Evolutionary conservation across 2,113 vertebrate species (phyloP), one percentile per base, ranked within the genome.

Genomic region (Onychostoma macrolepis): DNA sequence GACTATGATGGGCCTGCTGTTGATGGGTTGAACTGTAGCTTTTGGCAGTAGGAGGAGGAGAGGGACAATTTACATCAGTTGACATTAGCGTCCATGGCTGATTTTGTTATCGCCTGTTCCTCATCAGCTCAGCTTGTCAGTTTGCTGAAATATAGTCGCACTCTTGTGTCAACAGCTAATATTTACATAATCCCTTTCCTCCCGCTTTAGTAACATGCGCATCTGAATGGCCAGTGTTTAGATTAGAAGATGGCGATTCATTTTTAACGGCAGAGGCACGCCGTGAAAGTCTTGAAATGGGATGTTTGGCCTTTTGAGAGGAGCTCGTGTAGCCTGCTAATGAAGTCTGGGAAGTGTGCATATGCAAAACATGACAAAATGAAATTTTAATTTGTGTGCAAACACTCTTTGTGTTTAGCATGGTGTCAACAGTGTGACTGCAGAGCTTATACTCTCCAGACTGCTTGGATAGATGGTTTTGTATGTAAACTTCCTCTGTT

Each of bases 241-340:
- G 94, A 95, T 93, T 93, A 94, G 92, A 92, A 91, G 92, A 94
- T 91, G 90, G 92, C 92, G 92, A 94, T 94, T 92, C 92, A 92
- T 93, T 74, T 91, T 84, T 86, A 93, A 90, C 90, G 86, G 87
- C 90, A 90, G 93, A 90, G 87, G 91, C 90, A 90, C 87, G 88
- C 92, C 91, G 92, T 89, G 86, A 90, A 91, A 85, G 91, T 89
- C 90, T 89, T 90, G 87, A 88, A 92, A 90, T 90, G 86, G 87
- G 85, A 87, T 71, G 90, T 85, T 92, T 94, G 93, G 93, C 94
- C 93, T 94, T 91, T 88, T 86, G 88, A 93, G 56, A 74, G 21
- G 38, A 28, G 74, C 38, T 26, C 79, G 75, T 77, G 75, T 80
- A 80, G 26, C 65, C 41, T 72, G 36, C 41, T 80, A 63, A 41